Evolutionary conservation across 2,888 invertebrate species (phyloP).

Genomic region (Cantharis lateralis): DNA sequence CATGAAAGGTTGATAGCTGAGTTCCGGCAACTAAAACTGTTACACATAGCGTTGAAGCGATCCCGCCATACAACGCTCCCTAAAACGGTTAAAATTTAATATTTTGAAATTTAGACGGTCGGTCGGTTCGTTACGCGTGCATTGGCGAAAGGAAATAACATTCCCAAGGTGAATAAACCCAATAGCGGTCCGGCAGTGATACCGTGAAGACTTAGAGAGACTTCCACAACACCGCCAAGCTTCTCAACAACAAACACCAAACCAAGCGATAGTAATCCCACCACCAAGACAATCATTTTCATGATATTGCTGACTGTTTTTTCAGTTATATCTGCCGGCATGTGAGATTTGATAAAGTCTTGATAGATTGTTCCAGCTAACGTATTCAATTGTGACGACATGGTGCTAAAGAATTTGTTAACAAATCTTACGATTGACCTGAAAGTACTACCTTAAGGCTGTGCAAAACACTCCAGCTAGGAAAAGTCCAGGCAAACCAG

Average conservation of each 20-base stretch:
- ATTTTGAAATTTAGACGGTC: background rate
- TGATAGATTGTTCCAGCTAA: constrained; percentile 65
- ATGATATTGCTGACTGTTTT: constrained; percentile 61
- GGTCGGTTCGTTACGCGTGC: constrained; percentile 58
- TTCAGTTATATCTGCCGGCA: constrained; percentile 59
- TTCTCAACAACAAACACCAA: constrained; percentile 67
- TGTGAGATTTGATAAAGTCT: constrained; percentile 62
- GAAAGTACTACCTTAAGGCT: constrained; percentile 65
- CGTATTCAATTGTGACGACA: constrained; percentile 66
- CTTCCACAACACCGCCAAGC: constrained; percentile 69
- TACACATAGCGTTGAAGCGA: constrained; percentile 29
- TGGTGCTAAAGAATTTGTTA: constrained; percentile 55
- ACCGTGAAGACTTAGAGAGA: constrained; percentile 65
- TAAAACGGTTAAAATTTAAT: constrained; percentile 17
- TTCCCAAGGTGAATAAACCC: constrained; percentile 69
- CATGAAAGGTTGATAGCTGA: constrained; percentile 38
- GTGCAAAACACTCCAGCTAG: constrained; percentile 74
- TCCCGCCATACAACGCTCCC: constrained; percentile 41
- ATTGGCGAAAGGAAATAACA: constrained; percentile 67
- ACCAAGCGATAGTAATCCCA: constrained; percentile 75
- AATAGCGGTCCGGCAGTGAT: constrained; percentile 68
- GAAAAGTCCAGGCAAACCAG: constrained; percentile 74
- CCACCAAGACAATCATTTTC: constrained; percentile 57
- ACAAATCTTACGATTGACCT: background rate
- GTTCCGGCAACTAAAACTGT: constrained; percentile 33